phyloP scores from a whole-genome alignment of 2,797 vertebrate genomes.

The Centroberyx gerrardi region DNA sequence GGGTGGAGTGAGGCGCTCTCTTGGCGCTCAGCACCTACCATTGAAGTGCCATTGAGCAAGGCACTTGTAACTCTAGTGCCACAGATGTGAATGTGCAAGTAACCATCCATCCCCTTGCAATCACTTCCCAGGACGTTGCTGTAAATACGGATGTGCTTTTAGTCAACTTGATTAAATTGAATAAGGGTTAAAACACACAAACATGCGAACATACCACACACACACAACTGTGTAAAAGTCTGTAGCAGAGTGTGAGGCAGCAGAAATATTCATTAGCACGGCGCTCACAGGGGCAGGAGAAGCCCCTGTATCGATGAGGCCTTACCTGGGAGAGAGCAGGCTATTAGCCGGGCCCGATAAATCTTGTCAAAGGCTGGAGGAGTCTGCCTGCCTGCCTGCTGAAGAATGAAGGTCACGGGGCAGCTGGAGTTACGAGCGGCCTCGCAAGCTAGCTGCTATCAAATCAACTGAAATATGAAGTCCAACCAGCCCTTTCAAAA shows the following conservation, averaged over 20 bases:
- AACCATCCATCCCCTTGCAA: background rate
- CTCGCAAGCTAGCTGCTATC: constrained; percentile 77
- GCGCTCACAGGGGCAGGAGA: constrained; percentile 52
- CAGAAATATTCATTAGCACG: constrained; percentile 78
- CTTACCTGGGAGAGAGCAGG: constrained; percentile 77
- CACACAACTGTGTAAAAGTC: constrained; percentile 18
- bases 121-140: background rate
- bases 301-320: constrained; percentile 69
- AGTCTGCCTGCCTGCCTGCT: constrained; percentile 72
- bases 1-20: constrained; percentile 18
- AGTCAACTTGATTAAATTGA: background rate
- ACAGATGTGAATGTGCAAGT: too few species aligned
- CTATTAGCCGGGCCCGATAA: constrained; percentile 87
- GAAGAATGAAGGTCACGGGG: constrained; percentile 87
- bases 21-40: background rate
- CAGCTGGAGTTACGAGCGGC: constrained; percentile 82
- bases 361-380: constrained; percentile 85
- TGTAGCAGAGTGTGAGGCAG: constrained; percentile 34
- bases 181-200: background rate
- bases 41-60: constrained; percentile 47
- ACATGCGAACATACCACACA: constrained; percentile 4
- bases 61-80: constrained; percentile 4
- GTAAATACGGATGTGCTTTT: background rate
- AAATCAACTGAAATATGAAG: constrained; percentile 82
- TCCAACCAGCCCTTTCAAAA: constrained; percentile 60